Evolutionary conservation across 2,888 invertebrate genomes (phyloP).

Genomic region (Caenorhabditis sulstoni): DNA sequence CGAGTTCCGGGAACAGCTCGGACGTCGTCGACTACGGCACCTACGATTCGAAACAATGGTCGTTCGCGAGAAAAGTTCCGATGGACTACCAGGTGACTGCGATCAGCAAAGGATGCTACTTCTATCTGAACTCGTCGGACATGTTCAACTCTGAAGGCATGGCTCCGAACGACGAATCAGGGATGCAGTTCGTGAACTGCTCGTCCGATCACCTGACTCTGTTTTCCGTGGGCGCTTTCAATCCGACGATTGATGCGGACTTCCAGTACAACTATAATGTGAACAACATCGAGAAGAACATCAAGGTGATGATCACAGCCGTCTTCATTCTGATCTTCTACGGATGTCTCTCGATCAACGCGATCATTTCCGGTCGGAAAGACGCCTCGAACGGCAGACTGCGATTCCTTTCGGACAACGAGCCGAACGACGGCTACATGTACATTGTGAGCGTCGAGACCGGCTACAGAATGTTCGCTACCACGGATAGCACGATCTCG

Average conservation of each 20-base stretch:
- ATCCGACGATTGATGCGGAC: slow-evolving; percentile 64
- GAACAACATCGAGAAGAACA: slow-evolving; percentile 55
- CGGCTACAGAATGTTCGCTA: slow-evolving; percentile 69
- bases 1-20: slow-evolving; percentile 25
- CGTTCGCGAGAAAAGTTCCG: slow-evolving; percentile 32
- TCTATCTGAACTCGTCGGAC: slow-evolving; percentile 56
- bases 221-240: slow-evolving; percentile 67
- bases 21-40: slow-evolving; percentile 43
- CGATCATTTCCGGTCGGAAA: slow-evolving; percentile 23
- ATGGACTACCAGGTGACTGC: slow-evolving; percentile 65
- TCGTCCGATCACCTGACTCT: slow-evolving; percentile 62
- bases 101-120: slow-evolving; percentile 71
- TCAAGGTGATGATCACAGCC: slow-evolving; percentile 49
- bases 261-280: slow-evolving; percentile 65
- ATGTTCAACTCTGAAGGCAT: slow-evolving; percentile 65
- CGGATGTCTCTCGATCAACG: slow-evolving; percentile 20
- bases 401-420: slow-evolving; percentile 64
- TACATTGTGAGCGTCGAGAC: slow-evolving; percentile 70
- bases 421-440: slow-evolving; percentile 68
- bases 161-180: slow-evolving; percentile 32
- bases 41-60: slow-evolving; percentile 42
- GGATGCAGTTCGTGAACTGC: slow-evolving; percentile 60
- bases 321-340: slow-evolving; percentile 46
- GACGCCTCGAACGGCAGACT: slow-evolving; percentile 55
- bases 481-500: slow-evolving; percentile 65